phyloP scores from a whole-genome alignment of 2,888 invertebrate genomes.

The Sicus ferrugineus region DNA sequence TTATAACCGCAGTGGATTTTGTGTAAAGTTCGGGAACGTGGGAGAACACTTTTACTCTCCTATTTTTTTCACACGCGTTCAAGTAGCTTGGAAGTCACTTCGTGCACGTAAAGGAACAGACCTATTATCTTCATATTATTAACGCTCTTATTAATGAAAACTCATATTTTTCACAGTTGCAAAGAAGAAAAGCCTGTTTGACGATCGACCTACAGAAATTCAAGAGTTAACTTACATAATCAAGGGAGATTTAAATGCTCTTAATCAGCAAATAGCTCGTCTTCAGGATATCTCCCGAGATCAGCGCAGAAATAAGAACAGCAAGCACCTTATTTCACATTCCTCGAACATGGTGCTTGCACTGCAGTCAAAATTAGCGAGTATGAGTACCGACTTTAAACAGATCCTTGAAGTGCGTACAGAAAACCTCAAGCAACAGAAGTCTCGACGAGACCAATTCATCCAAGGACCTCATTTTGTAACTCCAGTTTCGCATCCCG shows the following conservation, averaged over 20 bases:
- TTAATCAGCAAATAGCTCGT: constrained; percentile 97
- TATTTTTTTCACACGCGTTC: constrained; percentile 1
- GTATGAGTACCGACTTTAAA: constrained; percentile 97
- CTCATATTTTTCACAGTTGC: constrained; percentile 74
- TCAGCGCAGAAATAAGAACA: constrained; percentile 70
- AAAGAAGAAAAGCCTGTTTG: constrained; percentile 96
- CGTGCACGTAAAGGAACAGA: too few species aligned
- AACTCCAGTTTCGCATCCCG: constrained; percentile 71
- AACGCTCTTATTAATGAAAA: background rate
- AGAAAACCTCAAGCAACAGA: constrained; percentile 96
- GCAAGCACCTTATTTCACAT: constrained; percentile 87
- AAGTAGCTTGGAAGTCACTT: too few species aligned
- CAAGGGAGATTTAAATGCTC: constrained; percentile 91
- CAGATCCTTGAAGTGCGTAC: constrained; percentile 96
- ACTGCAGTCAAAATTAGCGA: constrained; percentile 91
- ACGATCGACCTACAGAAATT: constrained; percentile 94
- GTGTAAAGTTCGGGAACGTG: too few species aligned
- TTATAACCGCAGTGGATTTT: too few species aligned
- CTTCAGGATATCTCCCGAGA: constrained; percentile 82
- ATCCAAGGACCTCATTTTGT: constrained; percentile 67
- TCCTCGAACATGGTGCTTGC: constrained; percentile 93
- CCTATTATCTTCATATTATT: background rate
- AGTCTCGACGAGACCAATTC: constrained; percentile 86
- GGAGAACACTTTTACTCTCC: too few species aligned
- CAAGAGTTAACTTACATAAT: constrained; percentile 97